These are phyloP conservation scores for Carposina sasakii DNA, from an alignment of 1,140 invertebrate genomes.

Conservation along the genomic window DNA sequence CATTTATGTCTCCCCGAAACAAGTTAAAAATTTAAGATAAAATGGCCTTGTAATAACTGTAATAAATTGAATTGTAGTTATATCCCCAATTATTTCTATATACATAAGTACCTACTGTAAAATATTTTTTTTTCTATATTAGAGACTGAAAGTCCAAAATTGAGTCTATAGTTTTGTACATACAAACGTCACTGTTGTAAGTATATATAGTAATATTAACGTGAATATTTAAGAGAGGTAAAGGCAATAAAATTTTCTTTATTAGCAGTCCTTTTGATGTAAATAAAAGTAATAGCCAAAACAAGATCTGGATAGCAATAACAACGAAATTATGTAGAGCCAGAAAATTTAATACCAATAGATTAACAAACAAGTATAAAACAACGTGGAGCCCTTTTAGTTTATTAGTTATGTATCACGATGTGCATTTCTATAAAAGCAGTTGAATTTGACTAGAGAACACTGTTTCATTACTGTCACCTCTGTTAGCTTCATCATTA, in stretches of 20 bases:
- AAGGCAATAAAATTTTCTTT: conserved; percentile 67
- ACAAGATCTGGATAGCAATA: too few relatives aligned
- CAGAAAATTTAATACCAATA: too few relatives aligned
- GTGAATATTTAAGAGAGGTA: conserved; percentile 57
- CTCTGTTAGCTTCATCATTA: conserved; percentile 50
- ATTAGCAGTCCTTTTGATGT: conserved; percentile 55
- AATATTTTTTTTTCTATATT: conserved; percentile 57
- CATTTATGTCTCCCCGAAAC: conserved; percentile 22
- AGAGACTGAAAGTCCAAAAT: conserved; percentile 70
- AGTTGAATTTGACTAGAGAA: too few relatives aligned
- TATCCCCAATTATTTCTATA: conserved; percentile 42
- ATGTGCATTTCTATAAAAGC: too few relatives aligned
- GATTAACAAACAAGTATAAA: too few relatives aligned
- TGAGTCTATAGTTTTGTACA: conserved; percentile 71
- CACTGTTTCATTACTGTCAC: too few relatives aligned
- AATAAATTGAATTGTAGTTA: conserved; percentile 49
- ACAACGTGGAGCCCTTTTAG: too few relatives aligned
- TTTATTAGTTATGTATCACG: too few relatives aligned
- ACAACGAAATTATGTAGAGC: too few relatives aligned
- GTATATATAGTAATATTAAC: conserved; percentile 56
- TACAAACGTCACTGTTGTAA: conserved; percentile 66
- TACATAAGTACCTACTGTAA: too few relatives aligned
- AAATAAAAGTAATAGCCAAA: too few relatives aligned
- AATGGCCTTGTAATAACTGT: conserved; percentile 63
- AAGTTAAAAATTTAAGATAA: conserved; percentile 28